A percentile compares a stretch with the other conserved stretches of the same genome.
Conservation (phyloP, 2,888 invertebrate species). For the Aethes cnicana region DNA sequence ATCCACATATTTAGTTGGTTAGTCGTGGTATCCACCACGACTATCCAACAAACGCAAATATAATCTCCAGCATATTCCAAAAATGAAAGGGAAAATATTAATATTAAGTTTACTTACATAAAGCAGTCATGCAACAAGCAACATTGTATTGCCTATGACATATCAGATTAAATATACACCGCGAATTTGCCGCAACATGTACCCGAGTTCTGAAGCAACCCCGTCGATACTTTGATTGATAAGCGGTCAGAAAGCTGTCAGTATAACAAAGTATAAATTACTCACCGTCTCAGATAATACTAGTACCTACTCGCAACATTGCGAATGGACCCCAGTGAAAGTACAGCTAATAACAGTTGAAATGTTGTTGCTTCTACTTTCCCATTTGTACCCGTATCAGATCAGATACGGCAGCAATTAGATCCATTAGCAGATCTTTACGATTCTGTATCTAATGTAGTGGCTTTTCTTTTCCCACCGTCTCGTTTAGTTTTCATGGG, state of each 20-base stretch:
- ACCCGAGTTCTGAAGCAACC: neutral
- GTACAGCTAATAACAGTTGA: conserved; percentile 37
- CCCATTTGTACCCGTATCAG: conserved; percentile 35
- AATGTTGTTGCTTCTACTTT: conserved; percentile 38
- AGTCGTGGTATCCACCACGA: too few relatives aligned
- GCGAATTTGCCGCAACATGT: neutral
- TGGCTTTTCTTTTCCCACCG: conserved; percentile 31
- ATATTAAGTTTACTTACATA: neutral
- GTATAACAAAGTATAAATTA: conserved; percentile 27
- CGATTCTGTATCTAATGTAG: conserved; percentile 6
- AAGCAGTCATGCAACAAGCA: neutral
- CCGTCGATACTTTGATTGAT: conserved; percentile 24
- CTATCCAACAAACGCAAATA: too few relatives aligned
- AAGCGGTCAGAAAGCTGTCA: conserved; percentile 26
- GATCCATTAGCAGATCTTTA: conserved; percentile 37
- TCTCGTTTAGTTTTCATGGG: conserved; percentile 2
- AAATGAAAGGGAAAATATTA: too few relatives aligned
- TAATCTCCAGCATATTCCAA: too few relatives aligned
- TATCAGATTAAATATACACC: conserved; percentile 3
- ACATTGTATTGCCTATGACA: neutral
- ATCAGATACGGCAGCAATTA: conserved; percentile 48
- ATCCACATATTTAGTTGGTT: too few relatives aligned
- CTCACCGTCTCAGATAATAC: conserved; percentile 21
- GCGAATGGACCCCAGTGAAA: conserved; percentile 39
- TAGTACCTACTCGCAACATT: conserved; percentile 11